Conservation (phyloP, 2,888 invertebrate genomes). For the Caenorhabditis japonica region DNA sequence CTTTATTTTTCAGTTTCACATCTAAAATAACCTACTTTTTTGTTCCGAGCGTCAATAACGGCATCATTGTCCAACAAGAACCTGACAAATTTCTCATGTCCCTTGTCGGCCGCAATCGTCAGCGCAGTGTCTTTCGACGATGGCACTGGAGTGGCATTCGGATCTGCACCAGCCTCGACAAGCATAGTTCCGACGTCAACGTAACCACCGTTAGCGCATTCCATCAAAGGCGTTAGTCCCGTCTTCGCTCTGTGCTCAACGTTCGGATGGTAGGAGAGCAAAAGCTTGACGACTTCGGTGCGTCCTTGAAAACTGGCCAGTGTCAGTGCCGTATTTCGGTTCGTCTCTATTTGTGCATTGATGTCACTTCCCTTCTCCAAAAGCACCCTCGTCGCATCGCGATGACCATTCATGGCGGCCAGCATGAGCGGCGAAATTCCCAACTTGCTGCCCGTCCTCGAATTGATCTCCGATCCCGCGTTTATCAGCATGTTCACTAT, state of each 20-base stretch:
- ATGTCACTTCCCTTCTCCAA: conserved; percentile 98
- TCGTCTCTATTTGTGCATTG: conserved; percentile 97
- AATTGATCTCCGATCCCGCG: conserved; percentile 98
- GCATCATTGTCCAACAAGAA: conserved; percentile 78
- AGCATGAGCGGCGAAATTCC: conserved; percentile 99
- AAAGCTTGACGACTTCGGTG: conserved; percentile 95
- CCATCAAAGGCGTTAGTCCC: conserved; percentile 97
- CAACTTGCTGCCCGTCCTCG: conserved; percentile 81
- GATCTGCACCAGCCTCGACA: conserved; percentile 95
- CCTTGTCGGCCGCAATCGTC: conserved; percentile 99
- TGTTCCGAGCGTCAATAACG: conserved; percentile 95
- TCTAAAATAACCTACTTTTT: conserved; percentile 82
- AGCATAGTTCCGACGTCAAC: conserved; percentile 96
- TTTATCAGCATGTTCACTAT: conserved; percentile 93
- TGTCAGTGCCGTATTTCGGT: conserved; percentile 94
- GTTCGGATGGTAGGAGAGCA: conserved; percentile 95
- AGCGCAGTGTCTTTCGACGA: conserved; percentile 97
- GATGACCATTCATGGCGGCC: conserved; percentile 98
- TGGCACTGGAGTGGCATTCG: conserved; percentile 97
- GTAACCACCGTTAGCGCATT: conserved; percentile 98
- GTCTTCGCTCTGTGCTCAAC: conserved; percentile 99
- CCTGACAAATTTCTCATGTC: conserved; percentile 87
- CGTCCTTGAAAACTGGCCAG: conserved; percentile 85
- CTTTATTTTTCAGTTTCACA: no score
- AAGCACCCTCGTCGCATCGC: conserved; percentile 89